phyloP scores from a whole-genome alignment of 2,797 vertebrate species.

The Petrocephalus schoutedeni region DNA sequence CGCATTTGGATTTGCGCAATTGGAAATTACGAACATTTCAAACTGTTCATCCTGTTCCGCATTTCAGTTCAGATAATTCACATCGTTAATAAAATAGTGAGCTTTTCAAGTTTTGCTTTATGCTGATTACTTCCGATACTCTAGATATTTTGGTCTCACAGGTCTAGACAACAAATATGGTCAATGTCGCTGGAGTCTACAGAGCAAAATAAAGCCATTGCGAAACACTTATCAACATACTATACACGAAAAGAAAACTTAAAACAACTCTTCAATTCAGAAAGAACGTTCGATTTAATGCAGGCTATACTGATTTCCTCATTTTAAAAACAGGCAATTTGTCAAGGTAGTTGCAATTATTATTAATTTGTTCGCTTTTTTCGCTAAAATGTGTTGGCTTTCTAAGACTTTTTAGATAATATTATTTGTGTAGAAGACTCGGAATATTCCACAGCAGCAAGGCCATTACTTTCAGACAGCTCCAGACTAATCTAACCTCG shows the following conservation, averaged over 20 bases:
- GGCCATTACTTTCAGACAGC: not conserved
- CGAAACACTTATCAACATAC: not conserved
- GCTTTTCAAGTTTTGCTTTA: not conserved
- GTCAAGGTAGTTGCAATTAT: not conserved
- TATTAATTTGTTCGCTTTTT: not conserved
- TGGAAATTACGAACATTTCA: not conserved
- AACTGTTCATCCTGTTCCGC: not conserved
- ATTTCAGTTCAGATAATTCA: not conserved
- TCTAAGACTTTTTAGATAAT: not conserved
- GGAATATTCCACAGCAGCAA: not conserved
- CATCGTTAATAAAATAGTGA: not conserved
- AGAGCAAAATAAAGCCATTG: not conserved
- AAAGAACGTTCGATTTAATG: not conserved
- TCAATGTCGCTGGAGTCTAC: not conserved
- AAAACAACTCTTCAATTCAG: not conserved
- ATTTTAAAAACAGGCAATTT: not conserved
- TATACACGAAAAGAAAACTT: not conserved
- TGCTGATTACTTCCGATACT: not conserved
- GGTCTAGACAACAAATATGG: not conserved
- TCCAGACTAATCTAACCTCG: not conserved
- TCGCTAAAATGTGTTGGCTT: not conserved
- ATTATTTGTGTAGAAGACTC: not conserved
- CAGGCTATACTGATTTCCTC: not conserved
- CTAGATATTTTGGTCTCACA: not conserved
- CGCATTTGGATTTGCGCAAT: not conserved